Base-by-base conservation (phyloP, 2,113 vertebrate genomes). In the Bos indicus region DNA sequence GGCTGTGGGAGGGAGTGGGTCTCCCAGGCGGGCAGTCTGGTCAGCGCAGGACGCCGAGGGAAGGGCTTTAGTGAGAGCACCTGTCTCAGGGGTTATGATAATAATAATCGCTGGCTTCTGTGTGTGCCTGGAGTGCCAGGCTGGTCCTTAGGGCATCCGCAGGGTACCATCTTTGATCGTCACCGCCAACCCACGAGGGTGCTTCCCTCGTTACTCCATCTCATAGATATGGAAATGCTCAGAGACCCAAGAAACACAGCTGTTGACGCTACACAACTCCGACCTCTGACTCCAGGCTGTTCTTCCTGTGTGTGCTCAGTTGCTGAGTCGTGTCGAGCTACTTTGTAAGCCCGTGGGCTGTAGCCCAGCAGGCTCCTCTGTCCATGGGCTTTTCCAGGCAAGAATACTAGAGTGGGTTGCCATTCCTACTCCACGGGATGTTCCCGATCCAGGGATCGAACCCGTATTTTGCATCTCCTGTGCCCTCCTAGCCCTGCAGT, bases 1-100 rank as follows among this genome's bases (percentile, higher is more conserved):
- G 33, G 93, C 10, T 23, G 10, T 0, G 3, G 64, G 25, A 48
- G 12, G 88, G 7, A 5, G 10, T 1, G 46, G 52, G 26, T 78
- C 11, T 40, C 83, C 43, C 67, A 60, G 83, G 54, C 43, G 0
- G 14, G 14, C 40, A 46, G 43, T 16, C 25, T 48, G 43, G 59
- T 52, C 30, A 87, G 87, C 3, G 2, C 14, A 17, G 84, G 74
- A 16, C 7, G 25, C 40, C 1, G 0, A 7, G 46, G 51, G 85
- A 8, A 11, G 74, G 77, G 36, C 62, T 16, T 33, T 30, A 26
- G 36, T 0, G 30, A 26, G 30, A 5, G 54, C 14, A 0, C 33
- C 12, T 4, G 28, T n/a, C 52, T 59, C 15, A 0, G 0, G 8
- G 59, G 52, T 36, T 51, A 8, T 7, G 6, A 13, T 2, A 7